These are phyloP conservation scores for Aphaenogaster floridana DNA, from an alignment of 1,140 invertebrate genomes.

Conservation along the genomic window DNA sequence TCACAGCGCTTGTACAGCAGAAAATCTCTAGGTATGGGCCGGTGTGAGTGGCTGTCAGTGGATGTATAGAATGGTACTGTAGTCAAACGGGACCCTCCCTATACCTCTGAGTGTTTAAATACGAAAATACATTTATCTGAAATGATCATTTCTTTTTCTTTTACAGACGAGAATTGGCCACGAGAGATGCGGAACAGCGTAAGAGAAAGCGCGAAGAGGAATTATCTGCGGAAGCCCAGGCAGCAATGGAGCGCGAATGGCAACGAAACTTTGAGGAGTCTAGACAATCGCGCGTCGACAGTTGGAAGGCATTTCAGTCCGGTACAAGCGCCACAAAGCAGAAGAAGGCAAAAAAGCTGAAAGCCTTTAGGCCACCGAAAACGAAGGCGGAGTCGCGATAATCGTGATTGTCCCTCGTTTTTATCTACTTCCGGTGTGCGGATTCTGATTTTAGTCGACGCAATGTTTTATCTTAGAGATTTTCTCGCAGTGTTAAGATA, in stretches of 20 bases:
- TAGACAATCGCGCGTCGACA: constrained; percentile 96
- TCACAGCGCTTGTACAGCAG: too few relatives aligned
- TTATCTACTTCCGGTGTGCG: constrained; percentile 25
- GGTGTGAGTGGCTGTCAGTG: too few relatives aligned
- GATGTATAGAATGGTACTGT: too few relatives aligned
- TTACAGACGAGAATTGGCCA: constrained; percentile 91
- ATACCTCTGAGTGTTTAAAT: neutral
- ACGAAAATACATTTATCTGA: neutral
- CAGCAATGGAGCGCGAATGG: constrained; percentile 97
- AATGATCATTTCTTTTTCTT: constrained; percentile 34
- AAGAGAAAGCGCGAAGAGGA: constrained; percentile 98
- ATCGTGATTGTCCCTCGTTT: constrained; percentile 73
- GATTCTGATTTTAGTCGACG: constrained; percentile 63
- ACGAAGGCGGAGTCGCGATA: constrained; percentile 98
- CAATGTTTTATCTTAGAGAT: constrained; percentile 60
- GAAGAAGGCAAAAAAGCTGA: constrained; percentile 92
- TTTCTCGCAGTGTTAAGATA: constrained; percentile 63
- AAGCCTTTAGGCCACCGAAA: constrained; percentile 97
- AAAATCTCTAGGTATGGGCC: too few relatives aligned
- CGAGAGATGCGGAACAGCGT: constrained; percentile 96
- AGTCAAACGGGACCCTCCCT: too few relatives aligned
- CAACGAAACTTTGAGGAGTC: constrained; percentile 99
- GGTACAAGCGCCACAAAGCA: constrained; percentile 90
- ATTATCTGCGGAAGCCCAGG: constrained; percentile 96
- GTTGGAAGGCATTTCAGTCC: constrained; percentile 98